Evolutionary conservation across 2,113 vertebrate species (phyloP).

Genomic region (Phaethon lepturus): DNA sequence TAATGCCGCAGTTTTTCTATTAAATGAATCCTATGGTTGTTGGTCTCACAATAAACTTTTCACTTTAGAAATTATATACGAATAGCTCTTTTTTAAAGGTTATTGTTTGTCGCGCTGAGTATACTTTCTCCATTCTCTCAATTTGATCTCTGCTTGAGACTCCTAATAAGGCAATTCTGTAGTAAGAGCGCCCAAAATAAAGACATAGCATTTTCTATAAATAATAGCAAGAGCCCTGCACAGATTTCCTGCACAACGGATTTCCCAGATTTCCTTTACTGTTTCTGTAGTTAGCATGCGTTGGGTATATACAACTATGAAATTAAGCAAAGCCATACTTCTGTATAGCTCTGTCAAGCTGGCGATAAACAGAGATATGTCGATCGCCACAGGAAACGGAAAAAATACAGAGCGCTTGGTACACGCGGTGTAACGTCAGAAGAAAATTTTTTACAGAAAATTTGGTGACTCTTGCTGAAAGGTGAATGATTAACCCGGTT

Average conservation of each 20-base stretch:
- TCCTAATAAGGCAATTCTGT: slow-evolving; percentile 35
- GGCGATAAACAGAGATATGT: slow-evolving; percentile 12
- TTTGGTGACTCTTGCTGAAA: not conserved
- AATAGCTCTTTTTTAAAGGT: not conserved
- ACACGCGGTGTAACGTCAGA: not conserved
- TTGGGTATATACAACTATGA: slow-evolving; percentile 18
- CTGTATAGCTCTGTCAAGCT: slow-evolving; percentile 13
- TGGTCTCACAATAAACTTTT: slow-evolving; percentile 26
- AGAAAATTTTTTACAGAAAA: slow-evolving; percentile 35
- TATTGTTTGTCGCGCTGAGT: not conserved
- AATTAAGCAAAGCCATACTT: slow-evolving; percentile 37
- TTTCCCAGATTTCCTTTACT: slow-evolving; percentile 32
- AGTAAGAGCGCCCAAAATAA: slow-evolving; percentile 32
- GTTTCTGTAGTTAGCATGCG: not conserved
- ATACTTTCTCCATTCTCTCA: slow-evolving; percentile 3
- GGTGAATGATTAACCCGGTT: slow-evolving; percentile 45
- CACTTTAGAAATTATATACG: not conserved
- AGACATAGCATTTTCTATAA: slow-evolving; percentile 41
- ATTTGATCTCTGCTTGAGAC: slow-evolving; percentile 11
- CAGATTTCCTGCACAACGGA: slow-evolving; percentile 20
- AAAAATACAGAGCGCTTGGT: not conserved
- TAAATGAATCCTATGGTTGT: not conserved
- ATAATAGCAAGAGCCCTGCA: slow-evolving; percentile 25
- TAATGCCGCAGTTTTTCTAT: not conserved
- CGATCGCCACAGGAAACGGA: slow-evolving; percentile 52